Base-by-base conservation (phyloP, 2,888 invertebrate species). In the Fissipunctia ypsillon region DNA sequence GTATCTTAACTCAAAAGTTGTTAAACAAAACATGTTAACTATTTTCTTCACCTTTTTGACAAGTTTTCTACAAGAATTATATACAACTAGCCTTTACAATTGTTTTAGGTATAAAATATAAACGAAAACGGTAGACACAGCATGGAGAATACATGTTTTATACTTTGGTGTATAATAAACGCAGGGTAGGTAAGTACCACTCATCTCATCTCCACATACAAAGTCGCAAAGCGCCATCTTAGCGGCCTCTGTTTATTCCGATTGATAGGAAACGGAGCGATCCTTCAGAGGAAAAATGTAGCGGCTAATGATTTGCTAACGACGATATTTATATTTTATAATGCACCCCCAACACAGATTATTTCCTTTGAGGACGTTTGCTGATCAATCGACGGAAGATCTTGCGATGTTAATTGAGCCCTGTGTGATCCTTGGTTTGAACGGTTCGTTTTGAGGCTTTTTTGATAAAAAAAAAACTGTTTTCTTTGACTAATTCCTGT, bases 241-340 rank as follows among this genome's bases (percentile, higher is more conserved):
- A 89, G 69, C 25, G 71, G 12, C 68, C 67, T 76, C 78, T 86
- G 77, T 89, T 91, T 90, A 86, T 90, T 83, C 89, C 94, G 92
- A 95, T 93, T 94, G 95, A 94, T 92, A 93, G 91, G 89, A 92
- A 92, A 87, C 90, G 90, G 81, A 90, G 90, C 91, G 91, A 90
- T 91, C 87, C 85, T 89, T 92, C 91, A 87, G 91, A 91, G 92
- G 91, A 92, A 92, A 89, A 94, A 93, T 91, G 90, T 93, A 88
- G 84, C 88, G 92, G 95, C 95, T 96, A 96, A 96, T 95, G 96
- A 96, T 96, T 95, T 96, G 95, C 95, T 95, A 96, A 96, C 96
- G 96, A 95, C 91, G 91, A 94, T 95, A 93, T 96, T 95, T 95
- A 94, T 95, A 93, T 96, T 95, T 95, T 94, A 19, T 64, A 95